These are phyloP conservation scores for Drosophila gaucha DNA, from an alignment of 2,888 invertebrate species.

Conservation along the genomic window DNA sequence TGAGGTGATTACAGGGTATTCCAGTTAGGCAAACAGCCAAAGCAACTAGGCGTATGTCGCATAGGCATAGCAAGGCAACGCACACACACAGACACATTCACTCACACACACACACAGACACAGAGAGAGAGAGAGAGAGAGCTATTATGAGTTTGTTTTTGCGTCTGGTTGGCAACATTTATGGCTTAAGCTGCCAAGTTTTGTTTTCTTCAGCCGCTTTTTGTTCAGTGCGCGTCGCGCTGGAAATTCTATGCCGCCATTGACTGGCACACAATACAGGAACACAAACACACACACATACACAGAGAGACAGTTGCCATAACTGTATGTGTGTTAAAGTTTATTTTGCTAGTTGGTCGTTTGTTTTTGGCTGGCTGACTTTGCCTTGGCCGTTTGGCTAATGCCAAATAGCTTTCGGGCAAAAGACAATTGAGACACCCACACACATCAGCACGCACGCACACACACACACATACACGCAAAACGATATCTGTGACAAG, in stretches of 20 bases:
- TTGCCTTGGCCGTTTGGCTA: constrained; percentile 54
- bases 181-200: constrained; percentile 61
- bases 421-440: constrained; percentile 66
- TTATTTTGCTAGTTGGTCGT: constrained; percentile 49
- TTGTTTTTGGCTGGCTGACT: constrained; percentile 55
- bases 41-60: constrained; percentile 31
- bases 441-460: constrained; percentile 4
- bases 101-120: neutral
- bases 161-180: constrained; percentile 60
- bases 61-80: neutral
- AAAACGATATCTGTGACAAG: constrained; percentile 46
- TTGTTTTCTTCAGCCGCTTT: constrained; percentile 49
- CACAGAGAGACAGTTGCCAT: neutral
- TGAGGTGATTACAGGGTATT: constrained; percentile 10
- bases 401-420: constrained; percentile 65
- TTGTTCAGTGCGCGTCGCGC: constrained; percentile 37
- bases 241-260: constrained; percentile 70
- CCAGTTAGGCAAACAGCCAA: neutral
- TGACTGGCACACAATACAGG: constrained; percentile 48
- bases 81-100: neutral
- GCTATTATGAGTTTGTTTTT: constrained; percentile 26
- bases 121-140: neutral
- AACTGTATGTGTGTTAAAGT: constrained; percentile 39
- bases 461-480: constrained; percentile 4
- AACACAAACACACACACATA: constrained; percentile 4